Evolutionary conservation across 2,888 invertebrate species (phyloP).

Genomic region (Ophion obscuratus): DNA sequence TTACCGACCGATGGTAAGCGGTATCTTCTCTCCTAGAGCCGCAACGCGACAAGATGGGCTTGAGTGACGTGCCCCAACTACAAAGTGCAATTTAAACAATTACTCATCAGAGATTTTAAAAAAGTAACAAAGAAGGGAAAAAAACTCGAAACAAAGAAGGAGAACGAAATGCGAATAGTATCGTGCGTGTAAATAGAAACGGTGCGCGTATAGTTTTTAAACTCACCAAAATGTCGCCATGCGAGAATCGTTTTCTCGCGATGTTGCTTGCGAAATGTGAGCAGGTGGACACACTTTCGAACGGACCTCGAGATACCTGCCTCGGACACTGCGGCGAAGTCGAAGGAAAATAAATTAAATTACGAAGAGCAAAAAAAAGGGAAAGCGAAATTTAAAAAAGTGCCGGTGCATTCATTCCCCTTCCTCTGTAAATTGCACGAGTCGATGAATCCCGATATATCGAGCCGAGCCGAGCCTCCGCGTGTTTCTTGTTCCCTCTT

Average conservation of each 20-base stretch:
- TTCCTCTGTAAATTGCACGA: slow-evolving; percentile 64
- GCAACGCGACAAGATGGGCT: slow-evolving; percentile 24
- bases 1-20: not conserved
- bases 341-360: not conserved
- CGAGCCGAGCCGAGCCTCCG: slow-evolving; percentile 46
- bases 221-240: slow-evolving; percentile 15
- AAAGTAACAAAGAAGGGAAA: slow-evolving; percentile 37
- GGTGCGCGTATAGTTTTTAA: slow-evolving; percentile 45
- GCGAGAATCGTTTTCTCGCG: too few species aligned
- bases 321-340: slow-evolving; percentile 42
- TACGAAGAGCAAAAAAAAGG: not conserved
- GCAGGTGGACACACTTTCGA: slow-evolving; percentile 7
- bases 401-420: slow-evolving; percentile 58
- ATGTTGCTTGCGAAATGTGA: not conserved
- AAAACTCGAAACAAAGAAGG: slow-evolving; percentile 19
- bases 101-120: slow-evolving; percentile 38
- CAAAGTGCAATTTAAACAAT: slow-evolving; percentile 71
- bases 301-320: not conserved
- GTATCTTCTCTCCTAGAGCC: slow-evolving; percentile 4
- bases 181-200: slow-evolving; percentile 47
- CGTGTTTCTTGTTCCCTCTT: slow-evolving; percentile 7
- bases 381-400: slow-evolving; percentile 21
- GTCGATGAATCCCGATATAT: slow-evolving; percentile 39
- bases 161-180: slow-evolving; percentile 15
- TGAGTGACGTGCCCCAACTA: slow-evolving; percentile 58